Conservation (phyloP, 1,140 invertebrate species). For the Drepana arcuata region DNA sequence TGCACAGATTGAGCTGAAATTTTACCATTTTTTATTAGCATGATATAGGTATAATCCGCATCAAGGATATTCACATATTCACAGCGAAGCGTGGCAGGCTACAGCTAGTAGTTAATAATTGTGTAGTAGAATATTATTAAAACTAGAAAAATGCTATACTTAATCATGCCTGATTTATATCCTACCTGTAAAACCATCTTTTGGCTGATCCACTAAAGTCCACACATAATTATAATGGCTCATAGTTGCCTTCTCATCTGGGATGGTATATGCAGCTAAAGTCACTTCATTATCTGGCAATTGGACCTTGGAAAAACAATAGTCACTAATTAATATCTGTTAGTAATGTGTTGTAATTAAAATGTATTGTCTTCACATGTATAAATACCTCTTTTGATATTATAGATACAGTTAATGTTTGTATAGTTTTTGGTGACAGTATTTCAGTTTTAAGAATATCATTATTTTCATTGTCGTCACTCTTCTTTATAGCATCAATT, state of each 20-base stretch:
- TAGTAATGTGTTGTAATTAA: too few relatives aligned
- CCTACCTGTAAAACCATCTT: slow-evolving; percentile 79
- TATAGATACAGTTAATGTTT: slow-evolving; percentile 84
- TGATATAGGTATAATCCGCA: too few relatives aligned
- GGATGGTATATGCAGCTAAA: slow-evolving; percentile 85
- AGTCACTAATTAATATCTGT: too few relatives aligned
- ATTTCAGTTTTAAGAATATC: slow-evolving; percentile 40
- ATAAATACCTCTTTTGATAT: slow-evolving; percentile 80
- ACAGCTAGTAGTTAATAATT: too few relatives aligned
- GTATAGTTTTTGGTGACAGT: slow-evolving; percentile 64
- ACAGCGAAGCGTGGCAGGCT: too few relatives aligned
- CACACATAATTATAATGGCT: slow-evolving; percentile 91
- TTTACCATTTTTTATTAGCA: too few relatives aligned
- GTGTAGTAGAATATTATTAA: too few relatives aligned
- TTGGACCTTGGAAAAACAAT: slow-evolving; percentile 54
- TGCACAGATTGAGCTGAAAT: too few relatives aligned
- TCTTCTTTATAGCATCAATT: slow-evolving; percentile 48
- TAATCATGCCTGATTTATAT: too few relatives aligned
- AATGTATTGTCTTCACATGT: too few relatives aligned
- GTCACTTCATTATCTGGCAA: slow-evolving; percentile 84
- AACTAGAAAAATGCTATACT: too few relatives aligned
- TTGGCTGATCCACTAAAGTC: slow-evolving; percentile 87
- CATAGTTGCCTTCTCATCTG: slow-evolving; percentile 79
- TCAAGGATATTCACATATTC: too few relatives aligned
- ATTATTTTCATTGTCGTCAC: slow-evolving; percentile 30